Base-by-base conservation (phyloP, 2,113 vertebrate species). In the Epinephelus moara region DNA sequence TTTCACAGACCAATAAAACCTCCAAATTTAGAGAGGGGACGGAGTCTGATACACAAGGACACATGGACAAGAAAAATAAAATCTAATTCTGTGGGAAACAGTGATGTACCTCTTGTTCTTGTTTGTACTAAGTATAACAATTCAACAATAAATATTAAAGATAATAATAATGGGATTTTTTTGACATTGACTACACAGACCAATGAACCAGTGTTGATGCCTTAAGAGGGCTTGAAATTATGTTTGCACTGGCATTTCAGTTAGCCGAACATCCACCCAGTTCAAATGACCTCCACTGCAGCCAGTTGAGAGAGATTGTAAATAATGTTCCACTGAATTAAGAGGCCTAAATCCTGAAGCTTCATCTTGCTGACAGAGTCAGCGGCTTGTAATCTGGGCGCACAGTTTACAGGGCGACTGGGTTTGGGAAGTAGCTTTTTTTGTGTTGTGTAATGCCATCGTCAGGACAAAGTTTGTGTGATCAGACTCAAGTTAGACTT, bases 401-500 rank as follows among this genome's bases (percentile, higher is more conserved):
- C 63, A 59, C 50, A 68, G 62, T 89, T 37, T 75, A 52, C 67
- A 78, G 21, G 63, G 61, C 45, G 53, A 59, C 73, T 18, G 27
- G 72, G 85, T 81, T 81, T 55, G 62, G 70, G 27, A 77, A 78
- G 81, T 70, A 63, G 49, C 67, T 72, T 75, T 83, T 45, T 45
- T 45, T 37, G 5, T 37, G 5, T 37, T 45, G 84, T 75, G 84
- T 82, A 86, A 89, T 53, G 52, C 82, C 61, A 84, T 81, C 76
- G 49, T 85, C 57, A 73, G 60, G 90, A 84, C 74, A 87, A 89
- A 86, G 89, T 93, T 94, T 81, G 82, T 74, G 66, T 82, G 94
- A 94, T 94, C 91, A 92, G 82, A 82, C 82, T 86, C 67, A 79
- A 86, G 91, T 93, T 91, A 84, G 84, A 87, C 17, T 77, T 85